Evolutionary conservation across 2,888 invertebrate genomes (phyloP).

Genomic region (Orthosia cruda): DNA sequence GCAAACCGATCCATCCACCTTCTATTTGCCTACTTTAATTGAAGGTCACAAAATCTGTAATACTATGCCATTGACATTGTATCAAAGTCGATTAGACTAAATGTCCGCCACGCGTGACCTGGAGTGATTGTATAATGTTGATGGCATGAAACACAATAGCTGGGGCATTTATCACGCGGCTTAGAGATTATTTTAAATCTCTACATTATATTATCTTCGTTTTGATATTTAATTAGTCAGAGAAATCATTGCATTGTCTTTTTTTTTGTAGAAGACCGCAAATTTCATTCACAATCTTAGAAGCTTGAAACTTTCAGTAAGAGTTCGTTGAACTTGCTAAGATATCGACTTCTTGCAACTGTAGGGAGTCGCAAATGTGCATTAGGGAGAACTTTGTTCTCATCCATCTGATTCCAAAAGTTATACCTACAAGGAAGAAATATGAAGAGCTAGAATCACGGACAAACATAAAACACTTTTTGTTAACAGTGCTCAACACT

Average conservation of each 20-base stretch:
- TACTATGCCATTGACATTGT: conserved; percentile 57
- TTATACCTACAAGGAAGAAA: background rate
- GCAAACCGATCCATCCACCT: background rate
- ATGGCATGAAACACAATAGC: conserved; percentile 52
- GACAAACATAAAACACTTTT: background rate
- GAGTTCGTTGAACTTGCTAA: conserved; percentile 6
- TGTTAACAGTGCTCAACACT: background rate
- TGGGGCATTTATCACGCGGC: conserved; percentile 42
- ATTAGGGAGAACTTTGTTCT: background rate
- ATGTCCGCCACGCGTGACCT: conserved; percentile 47
- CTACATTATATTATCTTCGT: conserved; percentile 9
- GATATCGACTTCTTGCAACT: background rate
- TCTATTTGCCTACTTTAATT: conserved; percentile 8
- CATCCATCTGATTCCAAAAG: background rate
- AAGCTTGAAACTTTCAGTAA: background rate
- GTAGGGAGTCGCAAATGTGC: background rate
- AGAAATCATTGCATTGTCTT: conserved; percentile 36
- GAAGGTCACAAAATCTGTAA: conserved; percentile 25
- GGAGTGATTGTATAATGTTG: conserved; percentile 46
- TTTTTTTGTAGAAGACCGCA: conserved; percentile 12
- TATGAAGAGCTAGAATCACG: background rate
- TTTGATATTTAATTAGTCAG: conserved; percentile 10
- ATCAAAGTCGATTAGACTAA: conserved; percentile 36
- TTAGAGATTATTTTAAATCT: conserved; percentile 16
- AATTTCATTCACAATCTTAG: conserved; percentile 21